A percentile compares a stretch with the other conserved stretches of the same genome.
phyloP scores from a whole-genome alignment of 2,888 invertebrate species.

The Atethmia centrago region DNA sequence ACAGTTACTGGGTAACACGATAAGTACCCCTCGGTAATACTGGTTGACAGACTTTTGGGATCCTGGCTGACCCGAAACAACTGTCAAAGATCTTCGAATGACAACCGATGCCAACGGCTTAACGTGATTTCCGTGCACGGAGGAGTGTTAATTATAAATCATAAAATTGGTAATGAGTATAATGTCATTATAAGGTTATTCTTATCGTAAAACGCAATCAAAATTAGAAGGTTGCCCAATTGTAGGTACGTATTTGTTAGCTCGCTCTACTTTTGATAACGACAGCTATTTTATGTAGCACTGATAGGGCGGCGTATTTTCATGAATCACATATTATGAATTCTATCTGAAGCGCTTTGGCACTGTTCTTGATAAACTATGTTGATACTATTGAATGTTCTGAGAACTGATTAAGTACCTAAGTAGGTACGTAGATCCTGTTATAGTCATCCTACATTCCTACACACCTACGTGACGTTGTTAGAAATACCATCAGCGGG shows the following conservation, averaged over 20 bases:
- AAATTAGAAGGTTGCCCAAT: constrained; percentile 78
- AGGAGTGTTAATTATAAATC: not conserved
- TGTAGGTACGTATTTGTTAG: constrained; percentile 68
- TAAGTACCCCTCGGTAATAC: not conserved
- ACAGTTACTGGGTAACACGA: not conserved
- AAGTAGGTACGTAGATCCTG: constrained; percentile 21
- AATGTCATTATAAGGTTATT: constrained; percentile 59
- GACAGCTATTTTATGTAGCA: constrained; percentile 43
- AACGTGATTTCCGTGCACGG: not conserved
- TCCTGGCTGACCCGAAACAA: too few species aligned
- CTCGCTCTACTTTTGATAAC: constrained; percentile 78
- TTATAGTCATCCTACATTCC: constrained; percentile 13
- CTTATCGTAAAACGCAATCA: constrained; percentile 69
- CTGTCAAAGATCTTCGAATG: not conserved
- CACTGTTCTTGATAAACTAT: constrained; percentile 40
- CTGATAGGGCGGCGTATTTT: constrained; percentile 51
- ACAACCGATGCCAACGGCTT: not conserved
- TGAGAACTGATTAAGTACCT: constrained; percentile 36
- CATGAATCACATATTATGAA: constrained; percentile 58
- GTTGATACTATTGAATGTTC: constrained; percentile 26
- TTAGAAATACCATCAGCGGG: not conserved
- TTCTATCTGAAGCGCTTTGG: constrained; percentile 49
- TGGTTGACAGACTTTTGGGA: not conserved
- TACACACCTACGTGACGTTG: not conserved
- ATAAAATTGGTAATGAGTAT: constrained; percentile 26